These are phyloP conservation scores for Aphodius sticticus DNA, from an alignment of 2,888 invertebrate genomes.

Conservation along the genomic window DNA sequence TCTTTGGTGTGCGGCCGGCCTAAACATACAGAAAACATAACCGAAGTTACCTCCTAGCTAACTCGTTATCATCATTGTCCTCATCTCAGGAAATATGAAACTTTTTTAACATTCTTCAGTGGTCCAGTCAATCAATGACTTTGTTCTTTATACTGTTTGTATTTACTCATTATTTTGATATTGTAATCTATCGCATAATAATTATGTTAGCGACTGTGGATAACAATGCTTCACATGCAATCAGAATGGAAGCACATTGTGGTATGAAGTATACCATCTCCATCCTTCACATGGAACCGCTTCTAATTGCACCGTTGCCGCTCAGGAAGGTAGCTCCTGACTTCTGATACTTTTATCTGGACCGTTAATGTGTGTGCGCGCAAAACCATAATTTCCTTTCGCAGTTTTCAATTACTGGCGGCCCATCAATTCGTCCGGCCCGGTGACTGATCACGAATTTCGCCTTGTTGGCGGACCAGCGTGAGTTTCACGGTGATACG, in stretches of 20 bases:
- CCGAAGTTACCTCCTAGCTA: no score
- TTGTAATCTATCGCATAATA: no score
- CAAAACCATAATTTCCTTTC: constrained; percentile 10
- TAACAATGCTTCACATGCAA: neutral
- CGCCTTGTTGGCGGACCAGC: constrained; percentile 11
- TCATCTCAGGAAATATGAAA: no score
- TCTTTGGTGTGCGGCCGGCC: no score
- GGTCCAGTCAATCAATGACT: no score
- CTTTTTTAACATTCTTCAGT: no score
- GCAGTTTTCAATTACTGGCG: constrained; percentile 18
- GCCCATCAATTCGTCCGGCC: constrained; percentile 17
- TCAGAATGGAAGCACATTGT: neutral
- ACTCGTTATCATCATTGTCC: no score
- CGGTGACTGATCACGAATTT: constrained; percentile 14
- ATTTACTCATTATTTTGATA: no score
- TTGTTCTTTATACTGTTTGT: no score
- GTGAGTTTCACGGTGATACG: constrained; percentile 13
- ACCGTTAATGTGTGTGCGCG: constrained; percentile 4
- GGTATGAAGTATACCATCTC: no score
- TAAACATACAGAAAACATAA: no score
- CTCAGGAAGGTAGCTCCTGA: neutral
- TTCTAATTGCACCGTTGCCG: neutral
- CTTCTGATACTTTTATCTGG: constrained; percentile 4
- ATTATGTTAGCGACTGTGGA: no score
- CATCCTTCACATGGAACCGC: neutral